phyloP scores from a whole-genome alignment of 2,113 vertebrate genomes.

The Halcyon senegalensis region DNA sequence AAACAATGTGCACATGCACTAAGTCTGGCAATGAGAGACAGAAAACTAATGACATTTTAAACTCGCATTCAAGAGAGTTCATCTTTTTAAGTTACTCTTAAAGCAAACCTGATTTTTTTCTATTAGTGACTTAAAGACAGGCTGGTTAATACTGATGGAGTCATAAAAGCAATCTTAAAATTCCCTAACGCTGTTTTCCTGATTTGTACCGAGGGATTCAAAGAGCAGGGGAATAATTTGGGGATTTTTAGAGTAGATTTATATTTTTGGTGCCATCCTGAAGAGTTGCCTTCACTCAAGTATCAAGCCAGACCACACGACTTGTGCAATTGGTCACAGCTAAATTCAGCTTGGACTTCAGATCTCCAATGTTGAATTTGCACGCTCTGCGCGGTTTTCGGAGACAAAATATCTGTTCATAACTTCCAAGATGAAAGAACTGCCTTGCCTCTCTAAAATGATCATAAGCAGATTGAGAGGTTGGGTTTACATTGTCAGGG shows the following conservation, averaged over 20 bases:
- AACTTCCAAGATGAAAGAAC: not conserved
- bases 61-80: not conserved
- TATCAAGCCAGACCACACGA: not conserved
- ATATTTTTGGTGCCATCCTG: not conserved
- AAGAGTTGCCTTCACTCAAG: not conserved
- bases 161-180: not conserved
- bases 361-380: not conserved
- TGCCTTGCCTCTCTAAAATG: not conserved
- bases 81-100: not conserved
- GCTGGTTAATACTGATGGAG: not conserved
- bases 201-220: not conserved
- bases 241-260: not conserved
- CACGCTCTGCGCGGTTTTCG: fast-evolving
- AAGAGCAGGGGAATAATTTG: not conserved
- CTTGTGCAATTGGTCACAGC: not conserved
- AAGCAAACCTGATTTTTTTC: not conserved
- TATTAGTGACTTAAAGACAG: not conserved
- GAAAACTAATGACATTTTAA: not conserved
- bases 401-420: not conserved
- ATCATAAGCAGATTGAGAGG: not conserved
- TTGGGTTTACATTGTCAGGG: not conserved
- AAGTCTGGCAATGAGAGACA: not conserved
- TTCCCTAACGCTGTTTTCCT: not conserved
- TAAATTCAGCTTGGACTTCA: not conserved
- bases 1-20: not conserved